Evolutionary conservation across 2,113 vertebrate genomes (phyloP), one percentile per base, ranked within the genome.

Genomic region (Toxotes chatareus): DNA sequence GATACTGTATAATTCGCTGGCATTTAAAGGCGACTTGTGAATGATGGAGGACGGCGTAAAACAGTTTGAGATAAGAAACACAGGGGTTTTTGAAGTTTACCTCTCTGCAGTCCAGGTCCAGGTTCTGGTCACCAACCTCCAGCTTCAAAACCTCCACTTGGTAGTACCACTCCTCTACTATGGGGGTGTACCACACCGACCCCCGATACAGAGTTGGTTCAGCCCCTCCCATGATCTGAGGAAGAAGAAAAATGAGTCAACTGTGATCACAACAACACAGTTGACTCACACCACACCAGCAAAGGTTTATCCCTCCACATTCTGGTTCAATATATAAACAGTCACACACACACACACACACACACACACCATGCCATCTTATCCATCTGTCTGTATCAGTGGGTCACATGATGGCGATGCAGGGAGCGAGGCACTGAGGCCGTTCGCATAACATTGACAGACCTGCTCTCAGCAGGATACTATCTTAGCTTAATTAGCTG

Each of bases 111-210:
- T 99, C 97, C 94, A 99, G 79, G 16, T 97, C 94, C 0, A 99
- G 94, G 79, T 95, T 98, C 79, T 97, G 95, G 42, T 96, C 94
- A 42, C 97, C 97, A 0, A 99, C 96, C 85, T 99, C 98, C 91
- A 99, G 88, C 51, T 97, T 99, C 81, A 99, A 94, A 70, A 99
- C 95, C 91, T 99, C 98, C 61, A 99, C 96, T 82, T 99, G 98
- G 84, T 99, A 99, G 86, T 99, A 99, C 98, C 98, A 99, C 84
- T 98, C 97, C 84, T 97, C 95, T 47, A 96, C 92, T 68, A 99
- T 94, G 0, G 97, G 97, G 9, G 98, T 99, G 85, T 99, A 99
- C 98, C 98, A 99, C 83, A 99, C 93, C 8, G 96, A 92, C 68
- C 97, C 98, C 0, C 1, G 93, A 87, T 97, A 97, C 74, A 99